These are phyloP conservation scores for Megastigmus dorsalis DNA, from an alignment of 2,888 invertebrate genomes.

Conservation along the genomic window DNA sequence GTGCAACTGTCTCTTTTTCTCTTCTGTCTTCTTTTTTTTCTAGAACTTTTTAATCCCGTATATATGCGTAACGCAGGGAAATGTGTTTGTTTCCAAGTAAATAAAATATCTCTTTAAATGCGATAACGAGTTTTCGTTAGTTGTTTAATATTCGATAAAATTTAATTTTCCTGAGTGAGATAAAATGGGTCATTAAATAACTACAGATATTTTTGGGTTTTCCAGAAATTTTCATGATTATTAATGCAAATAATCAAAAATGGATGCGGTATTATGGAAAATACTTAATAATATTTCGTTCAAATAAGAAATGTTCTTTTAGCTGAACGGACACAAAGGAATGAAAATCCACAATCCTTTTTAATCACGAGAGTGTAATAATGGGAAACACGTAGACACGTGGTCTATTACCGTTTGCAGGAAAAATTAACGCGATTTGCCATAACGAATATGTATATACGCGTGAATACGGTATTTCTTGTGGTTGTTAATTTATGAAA, in stretches of 20 bases:
- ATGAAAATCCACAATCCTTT: no score
- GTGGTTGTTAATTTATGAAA: conserved; percentile 19
- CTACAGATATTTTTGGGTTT: no score
- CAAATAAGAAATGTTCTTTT: no score
- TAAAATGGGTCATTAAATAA: no score
- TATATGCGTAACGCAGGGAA: conserved; percentile 5
- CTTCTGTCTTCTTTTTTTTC: conserved; percentile 4
- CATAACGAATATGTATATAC: neutral
- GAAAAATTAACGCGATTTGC: conserved; percentile 11
- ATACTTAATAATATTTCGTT: no score
- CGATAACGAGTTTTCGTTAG: neutral
- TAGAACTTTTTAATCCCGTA: conserved; percentile 7
- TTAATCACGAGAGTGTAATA: no score
- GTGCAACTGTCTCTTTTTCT: neutral
- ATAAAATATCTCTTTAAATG: neutral
- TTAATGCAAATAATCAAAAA: no score
- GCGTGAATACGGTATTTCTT: neutral
- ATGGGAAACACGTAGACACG: neutral
- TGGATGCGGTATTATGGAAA: no score
- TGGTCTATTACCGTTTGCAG: neutral
- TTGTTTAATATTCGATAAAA: no score
- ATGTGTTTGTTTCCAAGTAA: neutral
- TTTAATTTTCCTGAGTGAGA: no score
- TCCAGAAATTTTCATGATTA: neutral
- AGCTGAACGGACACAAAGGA: no score